These are phyloP conservation scores for Heteromormyrus szaboi DNA, from an alignment of 2,797 vertebrate genomes.

Conservation along the genomic window DNA sequence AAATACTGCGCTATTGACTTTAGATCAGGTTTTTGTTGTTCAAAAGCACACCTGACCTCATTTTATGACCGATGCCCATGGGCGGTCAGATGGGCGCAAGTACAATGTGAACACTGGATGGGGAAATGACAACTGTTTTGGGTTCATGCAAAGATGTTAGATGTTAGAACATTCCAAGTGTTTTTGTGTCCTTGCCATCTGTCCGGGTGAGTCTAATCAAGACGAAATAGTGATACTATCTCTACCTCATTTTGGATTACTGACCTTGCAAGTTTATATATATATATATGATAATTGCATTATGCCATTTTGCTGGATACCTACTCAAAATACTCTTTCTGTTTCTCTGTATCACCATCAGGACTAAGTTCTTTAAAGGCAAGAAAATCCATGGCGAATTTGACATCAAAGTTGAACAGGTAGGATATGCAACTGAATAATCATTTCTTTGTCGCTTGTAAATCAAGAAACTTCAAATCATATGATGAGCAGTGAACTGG, in stretches of 20 bases:
- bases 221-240: background rate
- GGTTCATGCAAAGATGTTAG: too few species aligned
- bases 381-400: slow-evolving; percentile 79
- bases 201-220: background rate
- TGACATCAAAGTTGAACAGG: slow-evolving; percentile 87
- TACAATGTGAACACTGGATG: too few species aligned
- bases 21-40: too few species aligned
- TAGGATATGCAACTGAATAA: slow-evolving; percentile 37
- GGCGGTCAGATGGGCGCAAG: too few species aligned
- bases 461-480: background rate
- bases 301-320: background rate
- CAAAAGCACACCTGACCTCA: too few species aligned
- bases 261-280: too few species aligned
- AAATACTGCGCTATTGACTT: too few species aligned
- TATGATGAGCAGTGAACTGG: background rate
- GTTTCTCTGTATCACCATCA: slow-evolving; percentile 42
- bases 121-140: too few species aligned
- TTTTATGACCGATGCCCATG: too few species aligned
- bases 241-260: background rate
- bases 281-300: background rate
- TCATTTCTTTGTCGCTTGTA: background rate
- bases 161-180: background rate
- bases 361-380: slow-evolving; percentile 82
- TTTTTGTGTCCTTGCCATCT: background rate
- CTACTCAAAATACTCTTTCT: background rate